A percentile compares a stretch with the other conserved stretches of the same genome.
Evolutionary conservation across 1,140 invertebrate genomes (phyloP).

Genomic region (Pseudoatta argentina): DNA sequence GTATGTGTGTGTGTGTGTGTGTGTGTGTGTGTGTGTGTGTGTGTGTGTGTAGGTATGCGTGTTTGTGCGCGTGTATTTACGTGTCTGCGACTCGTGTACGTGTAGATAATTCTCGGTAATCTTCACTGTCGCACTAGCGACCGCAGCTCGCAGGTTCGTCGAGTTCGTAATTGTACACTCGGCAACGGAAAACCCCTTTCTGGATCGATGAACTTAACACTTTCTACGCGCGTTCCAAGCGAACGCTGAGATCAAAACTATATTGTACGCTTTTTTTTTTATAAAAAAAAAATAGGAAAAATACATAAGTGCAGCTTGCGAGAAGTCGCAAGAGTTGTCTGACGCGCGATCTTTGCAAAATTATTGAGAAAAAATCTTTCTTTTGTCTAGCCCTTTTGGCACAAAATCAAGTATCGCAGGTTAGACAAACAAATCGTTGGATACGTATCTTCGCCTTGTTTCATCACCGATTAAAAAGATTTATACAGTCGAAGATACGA

Average conservation of each 20-base stretch:
- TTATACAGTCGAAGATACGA: constrained; percentile 46
- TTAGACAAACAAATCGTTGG: constrained; percentile 48
- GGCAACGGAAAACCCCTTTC: constrained; percentile 48
- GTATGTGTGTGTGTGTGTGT: too few species aligned
- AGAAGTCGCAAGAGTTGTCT: neutral
- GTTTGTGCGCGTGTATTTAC: neutral
- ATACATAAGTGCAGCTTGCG: neutral
- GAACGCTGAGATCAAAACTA: constrained; percentile 57
- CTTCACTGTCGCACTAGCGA: constrained; percentile 59
- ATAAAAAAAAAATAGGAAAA: neutral
- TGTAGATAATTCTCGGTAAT: constrained; percentile 66
- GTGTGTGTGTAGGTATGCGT: neutral
- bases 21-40: too few species aligned
- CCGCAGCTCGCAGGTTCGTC: constrained; percentile 67
- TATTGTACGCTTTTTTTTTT: neutral
- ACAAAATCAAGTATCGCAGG: constrained; percentile 51
- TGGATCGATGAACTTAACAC: constrained; percentile 50
- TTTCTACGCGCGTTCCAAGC: constrained; percentile 42
- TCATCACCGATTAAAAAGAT: constrained; percentile 31
- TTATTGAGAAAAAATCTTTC: constrained; percentile 1
- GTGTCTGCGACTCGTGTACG: constrained; percentile 52
- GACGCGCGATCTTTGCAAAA: constrained; percentile 27
- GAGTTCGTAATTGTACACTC: constrained; percentile 58
- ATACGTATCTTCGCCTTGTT: constrained; percentile 24
- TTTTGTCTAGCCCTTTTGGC: constrained; percentile 49